Percentiles rank a stretch among this genome's conserved stretches.
Conservation (phyloP, 2,888 invertebrate genomes). For the Drosophila koepferae region DNA sequence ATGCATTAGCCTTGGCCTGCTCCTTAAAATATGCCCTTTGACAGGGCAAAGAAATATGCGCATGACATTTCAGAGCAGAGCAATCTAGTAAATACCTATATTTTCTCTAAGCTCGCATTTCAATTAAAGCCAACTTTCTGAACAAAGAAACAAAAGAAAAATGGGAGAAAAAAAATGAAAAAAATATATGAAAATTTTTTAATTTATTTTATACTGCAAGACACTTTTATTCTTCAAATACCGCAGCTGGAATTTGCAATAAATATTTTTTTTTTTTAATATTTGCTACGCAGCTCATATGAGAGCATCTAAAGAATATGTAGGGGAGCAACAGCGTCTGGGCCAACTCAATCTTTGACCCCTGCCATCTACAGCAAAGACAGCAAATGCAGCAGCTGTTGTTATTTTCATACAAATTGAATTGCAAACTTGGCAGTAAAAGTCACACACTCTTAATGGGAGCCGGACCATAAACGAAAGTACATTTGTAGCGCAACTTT, state of each 20-base stretch:
- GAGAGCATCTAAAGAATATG: conserved; percentile 8
- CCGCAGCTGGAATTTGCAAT: conserved; percentile 46
- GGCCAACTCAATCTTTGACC: conserved; percentile 1
- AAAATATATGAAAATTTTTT: neutral
- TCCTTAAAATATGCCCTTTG: neutral
- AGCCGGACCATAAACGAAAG: conserved; percentile 6
- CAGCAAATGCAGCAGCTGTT: conserved; percentile 15
- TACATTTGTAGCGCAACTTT: conserved; percentile 32
- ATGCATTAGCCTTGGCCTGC: neutral
- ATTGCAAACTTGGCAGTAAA: conserved; percentile 50
- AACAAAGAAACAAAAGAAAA: neutral
- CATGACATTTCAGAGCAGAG: neutral
- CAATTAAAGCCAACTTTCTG: conserved; percentile 23
- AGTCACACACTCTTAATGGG: conserved; percentile 20
- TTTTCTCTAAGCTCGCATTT: neutral
- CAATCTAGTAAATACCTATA: conserved; percentile 4
- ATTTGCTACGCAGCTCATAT: conserved; percentile 15
- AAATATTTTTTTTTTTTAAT: conserved; percentile 9
- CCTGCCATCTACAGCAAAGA: neutral
- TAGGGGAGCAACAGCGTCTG: neutral
- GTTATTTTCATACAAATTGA: conserved; percentile 40
- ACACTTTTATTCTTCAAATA: conserved; percentile 11
- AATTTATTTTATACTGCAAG: conserved; percentile 14
- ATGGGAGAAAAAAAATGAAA: neutral
- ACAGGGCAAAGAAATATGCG: conserved; percentile 2